Evolutionary conservation across 2,797 vertebrate species (phyloP).

Genomic region (Anguilla anguilla): DNA sequence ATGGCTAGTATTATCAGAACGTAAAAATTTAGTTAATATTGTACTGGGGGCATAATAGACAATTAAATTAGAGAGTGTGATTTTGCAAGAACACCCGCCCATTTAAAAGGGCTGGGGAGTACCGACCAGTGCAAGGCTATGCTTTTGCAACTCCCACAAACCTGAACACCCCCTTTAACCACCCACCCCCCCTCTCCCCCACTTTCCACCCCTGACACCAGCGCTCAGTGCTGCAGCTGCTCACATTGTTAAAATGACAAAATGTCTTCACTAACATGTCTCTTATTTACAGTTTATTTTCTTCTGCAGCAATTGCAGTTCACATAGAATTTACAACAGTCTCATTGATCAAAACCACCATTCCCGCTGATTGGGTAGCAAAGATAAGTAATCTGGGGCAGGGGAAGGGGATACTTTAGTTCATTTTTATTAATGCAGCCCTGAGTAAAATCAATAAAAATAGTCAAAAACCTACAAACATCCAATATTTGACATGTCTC

Average conservation of each 20-base stretch:
- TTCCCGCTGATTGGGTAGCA: background rate
- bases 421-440: background rate
- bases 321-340: background rate
- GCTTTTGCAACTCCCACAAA: too few species aligned
- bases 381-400: background rate
- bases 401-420: background rate
- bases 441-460: constrained; percentile 1
- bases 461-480: background rate
- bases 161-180: too few species aligned
- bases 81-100: too few species aligned
- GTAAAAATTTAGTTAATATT: too few species aligned
- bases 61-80: too few species aligned
- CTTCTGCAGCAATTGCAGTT: background rate
- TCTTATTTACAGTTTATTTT: background rate
- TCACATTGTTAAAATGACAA: background rate
- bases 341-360: background rate
- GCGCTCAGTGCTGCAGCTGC: too few species aligned
- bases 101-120: too few species aligned
- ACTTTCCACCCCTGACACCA: too few species aligned
- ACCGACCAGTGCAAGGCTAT: too few species aligned
- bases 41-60: too few species aligned
- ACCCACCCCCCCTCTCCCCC: too few species aligned
- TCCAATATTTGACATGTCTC: background rate
- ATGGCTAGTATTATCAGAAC: too few species aligned
- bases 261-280: background rate